Base-by-base conservation (phyloP, 2,113 vertebrate species). In the Coptodon rendalli region DNA sequence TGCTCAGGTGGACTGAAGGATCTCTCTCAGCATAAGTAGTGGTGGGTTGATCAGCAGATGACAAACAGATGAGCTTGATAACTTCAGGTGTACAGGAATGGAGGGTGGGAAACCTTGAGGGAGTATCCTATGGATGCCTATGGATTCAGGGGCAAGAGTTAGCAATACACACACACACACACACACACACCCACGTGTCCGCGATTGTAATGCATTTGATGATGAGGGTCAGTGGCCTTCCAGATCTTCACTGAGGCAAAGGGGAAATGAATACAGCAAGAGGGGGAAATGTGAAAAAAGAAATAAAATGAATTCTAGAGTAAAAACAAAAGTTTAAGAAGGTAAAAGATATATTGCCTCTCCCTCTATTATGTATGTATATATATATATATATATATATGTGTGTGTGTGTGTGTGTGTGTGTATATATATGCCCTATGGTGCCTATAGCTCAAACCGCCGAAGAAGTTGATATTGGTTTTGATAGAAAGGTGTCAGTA, bases 141-240 rank as follows among this genome's bases (percentile, higher is more conserved):
- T 40, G 36, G 17, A 68, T 22, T 22, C 34, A 68, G 19, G 63
- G 19, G 19, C 63, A 68, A 22, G 34, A 40, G 63, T 22, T 38
- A 66, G 34, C 17, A 66, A 66, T 13, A 66, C 61, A 38, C 34
- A 38, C 61, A 34, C 57, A 17, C 54, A 43, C 11, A 24, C 27
- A 61, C 59, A n/a, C 31, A 5, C 9, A 11, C 10, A 40, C 16
- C 4, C 16, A 17, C 4, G 11, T 13, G 14, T 40, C 43, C 1
- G 24, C 27, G 45, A 71, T 81, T 61, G 76, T 79, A 88, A 88
- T 90, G 88, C 84, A 82, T 86, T 82, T 34, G 50, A 68, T 84
- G 86, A 88, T 84, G 78, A 80, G 88, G 91, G 91, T 90, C 91
- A 86, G 63, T 76, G 91, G 81, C 84, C 88, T 89, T 68, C 80